Conservation (phyloP, 2,888 invertebrate genomes). For the Aquatica leii region DNA sequence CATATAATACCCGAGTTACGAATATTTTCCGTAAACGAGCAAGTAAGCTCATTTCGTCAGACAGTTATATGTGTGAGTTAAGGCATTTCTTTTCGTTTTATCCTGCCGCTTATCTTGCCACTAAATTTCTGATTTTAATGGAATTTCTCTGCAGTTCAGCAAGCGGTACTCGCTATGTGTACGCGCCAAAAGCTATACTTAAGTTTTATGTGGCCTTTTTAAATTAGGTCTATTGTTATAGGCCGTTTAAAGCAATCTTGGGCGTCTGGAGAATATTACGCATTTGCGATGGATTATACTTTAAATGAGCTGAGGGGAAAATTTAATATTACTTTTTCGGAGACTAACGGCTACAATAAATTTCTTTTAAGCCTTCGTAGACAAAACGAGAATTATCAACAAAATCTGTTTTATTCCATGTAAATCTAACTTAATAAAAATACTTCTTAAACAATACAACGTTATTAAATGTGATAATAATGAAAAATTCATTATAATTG, state of each 20-base stretch:
- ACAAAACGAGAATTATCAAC: slow-evolving; percentile 27
- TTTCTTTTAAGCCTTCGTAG: slow-evolving; percentile 29
- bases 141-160: slow-evolving; percentile 63
- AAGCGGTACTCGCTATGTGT: slow-evolving; percentile 44
- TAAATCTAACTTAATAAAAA: neutral
- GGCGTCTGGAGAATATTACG: slow-evolving; percentile 56
- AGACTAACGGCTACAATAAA: slow-evolving; percentile 35
- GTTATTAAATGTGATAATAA: neutral
- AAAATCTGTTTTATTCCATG: slow-evolving; percentile 11
- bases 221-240: slow-evolving; percentile 61
- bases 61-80: slow-evolving; percentile 61
- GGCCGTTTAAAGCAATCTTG: slow-evolving; percentile 58
- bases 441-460: neutral
- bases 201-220: slow-evolving; percentile 59
- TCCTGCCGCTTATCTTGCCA: slow-evolving; percentile 64
- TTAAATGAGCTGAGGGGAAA: slow-evolving; percentile 48
- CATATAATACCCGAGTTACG: slow-evolving; percentile 56
- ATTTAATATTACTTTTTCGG: slow-evolving; percentile 47
- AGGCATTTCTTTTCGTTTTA: slow-evolving; percentile 60
- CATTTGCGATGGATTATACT: slow-evolving; percentile 54
- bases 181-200: slow-evolving; percentile 56
- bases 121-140: slow-evolving; percentile 69
- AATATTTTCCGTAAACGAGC: slow-evolving; percentile 58
- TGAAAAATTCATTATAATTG: too few species aligned
- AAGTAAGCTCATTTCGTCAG: slow-evolving; percentile 57